Evolutionary conservation across 2,113 vertebrate genomes (phyloP), one percentile per base, ranked within the genome.

Genomic region (Piprites chloris): DNA sequence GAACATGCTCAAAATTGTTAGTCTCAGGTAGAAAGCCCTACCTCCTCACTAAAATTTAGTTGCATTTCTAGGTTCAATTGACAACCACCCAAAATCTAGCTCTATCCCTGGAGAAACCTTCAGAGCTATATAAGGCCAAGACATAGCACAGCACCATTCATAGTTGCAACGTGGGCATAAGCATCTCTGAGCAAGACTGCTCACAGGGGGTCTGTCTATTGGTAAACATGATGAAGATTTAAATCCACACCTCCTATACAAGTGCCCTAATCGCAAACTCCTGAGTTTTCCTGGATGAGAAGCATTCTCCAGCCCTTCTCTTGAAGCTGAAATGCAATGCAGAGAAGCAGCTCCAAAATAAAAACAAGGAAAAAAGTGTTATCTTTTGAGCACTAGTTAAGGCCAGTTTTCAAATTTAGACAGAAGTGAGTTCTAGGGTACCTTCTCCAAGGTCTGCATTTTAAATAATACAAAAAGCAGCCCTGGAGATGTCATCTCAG

Each of bases 141-240:
- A 67, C 35, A 76, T 14, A 52, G 32, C 39, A 50, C 2, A 61
- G 14, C 26, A 53, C 17, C 0, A 0, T 10, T 41, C 41, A 13
- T 1, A 68, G 44, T 3, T 9, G 9, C 41, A 82, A 42, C 26
- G 16, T 17, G 32, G 18, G 52, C 28, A 21, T 15, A 7, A 63
- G 59, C 4, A 0, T 26, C 37, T 47, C 1, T 1, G 28, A 52
- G 59, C 3, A 6, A 65, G 20, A 73, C 72, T 10, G 5, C 32
- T 47, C 55, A 20, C 19, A 33, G 7, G 6, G 9, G 4, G 12
- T 32, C 67, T 59, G 47, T 20, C 62, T 49, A 7, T 35, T 23
- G 55, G 27, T 20, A 77, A 59, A 74, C 2, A 5, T 6, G 20
- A 86, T 5, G 7, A 79, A 68, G 39, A 50, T 42, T 58, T 61